Percentiles rank a stretch among this genome's conserved stretches.
Evolutionary conservation across 2,113 vertebrate species (phyloP).

Genomic region (Colius striatus): DNA sequence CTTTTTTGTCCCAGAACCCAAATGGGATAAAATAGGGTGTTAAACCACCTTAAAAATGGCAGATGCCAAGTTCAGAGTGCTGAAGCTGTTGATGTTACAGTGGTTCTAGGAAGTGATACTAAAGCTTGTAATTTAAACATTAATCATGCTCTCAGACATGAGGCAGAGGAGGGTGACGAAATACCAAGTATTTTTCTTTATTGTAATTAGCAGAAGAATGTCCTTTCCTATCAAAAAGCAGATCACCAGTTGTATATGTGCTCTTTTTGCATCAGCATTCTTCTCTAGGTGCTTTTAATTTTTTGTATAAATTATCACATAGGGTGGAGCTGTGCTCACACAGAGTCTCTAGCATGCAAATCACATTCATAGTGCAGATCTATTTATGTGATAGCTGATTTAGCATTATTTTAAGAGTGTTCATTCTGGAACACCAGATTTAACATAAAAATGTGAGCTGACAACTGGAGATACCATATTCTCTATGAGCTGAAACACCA

Average conservation of each 20-base stretch:
- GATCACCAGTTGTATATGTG: not conserved
- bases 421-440: not conserved
- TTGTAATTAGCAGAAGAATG: conserved; percentile 8
- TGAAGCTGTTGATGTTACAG: not conserved
- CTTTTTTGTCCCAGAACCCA: not conserved
- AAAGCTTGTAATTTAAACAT: conserved; percentile 37
- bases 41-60: not conserved
- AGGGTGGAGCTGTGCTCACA: not conserved
- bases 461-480: not conserved
- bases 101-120: not conserved
- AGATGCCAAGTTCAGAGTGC: not conserved
- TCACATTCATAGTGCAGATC: conserved; percentile 14
- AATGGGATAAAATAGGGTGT: not conserved
- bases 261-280: conserved; percentile 34
- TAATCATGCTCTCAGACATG: not conserved
- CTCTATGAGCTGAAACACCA: not conserved
- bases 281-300: conserved; percentile 21
- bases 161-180: conserved; percentile 6
- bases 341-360: conserved; percentile 40
- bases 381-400: conserved; percentile 42
- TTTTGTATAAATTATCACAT: conserved; percentile 21
- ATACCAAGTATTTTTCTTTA: conserved; percentile 23
- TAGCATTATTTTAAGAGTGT: conserved; percentile 12
- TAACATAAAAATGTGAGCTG: conserved; percentile 38
- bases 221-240: conserved; percentile 16